Conservation (phyloP, 2,888 invertebrate genomes). For the Xestobium rufovillosum region DNA sequence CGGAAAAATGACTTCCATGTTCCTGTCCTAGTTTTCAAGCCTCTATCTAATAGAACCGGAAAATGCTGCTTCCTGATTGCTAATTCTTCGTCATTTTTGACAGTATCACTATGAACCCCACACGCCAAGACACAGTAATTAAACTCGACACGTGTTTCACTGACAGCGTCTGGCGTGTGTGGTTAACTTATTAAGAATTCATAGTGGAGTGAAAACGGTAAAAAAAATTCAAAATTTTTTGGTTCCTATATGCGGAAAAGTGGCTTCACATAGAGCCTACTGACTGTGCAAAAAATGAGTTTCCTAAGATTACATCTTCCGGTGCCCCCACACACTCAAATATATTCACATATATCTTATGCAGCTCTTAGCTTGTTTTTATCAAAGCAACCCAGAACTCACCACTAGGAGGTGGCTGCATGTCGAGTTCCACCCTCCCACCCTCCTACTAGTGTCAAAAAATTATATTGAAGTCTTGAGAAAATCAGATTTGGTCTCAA, state of each 20-base stretch:
- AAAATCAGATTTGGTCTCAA: conserved; percentile 12
- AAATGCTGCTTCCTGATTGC: no score
- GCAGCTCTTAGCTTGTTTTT: not conserved
- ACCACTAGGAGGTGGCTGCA: conserved; percentile 6
- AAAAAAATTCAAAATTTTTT: no score
- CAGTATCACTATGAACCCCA: no score
- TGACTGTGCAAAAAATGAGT: not conserved
- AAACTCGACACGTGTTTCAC: no score
- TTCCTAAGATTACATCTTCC: not conserved
- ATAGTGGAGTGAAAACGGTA: no score
- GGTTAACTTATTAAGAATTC: no score
- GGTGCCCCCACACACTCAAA: not conserved
- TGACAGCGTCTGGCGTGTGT: no score
- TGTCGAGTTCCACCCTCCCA: conserved; percentile 4
- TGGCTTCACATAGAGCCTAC: not conserved
- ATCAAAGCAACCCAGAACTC: conserved; percentile 3
- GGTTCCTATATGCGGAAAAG: conserved; percentile 1
- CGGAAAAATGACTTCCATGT: no score
- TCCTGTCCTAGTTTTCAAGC: no score
- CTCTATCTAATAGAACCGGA: no score
- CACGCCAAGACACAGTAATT: no score
- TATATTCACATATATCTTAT: not conserved
- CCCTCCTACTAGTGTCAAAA: not conserved
- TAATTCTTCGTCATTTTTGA: no score
- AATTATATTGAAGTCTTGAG: not conserved